Conservation (phyloP, 1,140 invertebrate genomes). For the Aleiodes sp. region DNA sequence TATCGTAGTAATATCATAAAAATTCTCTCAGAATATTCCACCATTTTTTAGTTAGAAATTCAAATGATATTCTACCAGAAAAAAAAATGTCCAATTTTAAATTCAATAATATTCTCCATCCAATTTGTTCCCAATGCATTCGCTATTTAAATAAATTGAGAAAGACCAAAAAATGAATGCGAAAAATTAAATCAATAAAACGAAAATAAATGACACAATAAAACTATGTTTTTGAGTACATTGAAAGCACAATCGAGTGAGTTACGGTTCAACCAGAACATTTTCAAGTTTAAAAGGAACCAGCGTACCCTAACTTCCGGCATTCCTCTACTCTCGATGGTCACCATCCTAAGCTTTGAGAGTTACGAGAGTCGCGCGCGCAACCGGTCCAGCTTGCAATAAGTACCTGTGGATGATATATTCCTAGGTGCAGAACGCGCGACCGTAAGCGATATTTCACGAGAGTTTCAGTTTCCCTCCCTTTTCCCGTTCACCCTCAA, state of each 20-base stretch:
- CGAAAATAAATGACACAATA: too few species aligned
- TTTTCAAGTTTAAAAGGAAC: background rate
- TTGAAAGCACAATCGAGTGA: constrained; percentile 10
- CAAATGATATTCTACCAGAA: too few species aligned
- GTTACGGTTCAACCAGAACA: background rate
- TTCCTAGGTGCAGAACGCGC: constrained; percentile 44
- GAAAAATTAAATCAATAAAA: background rate
- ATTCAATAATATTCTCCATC: too few species aligned
- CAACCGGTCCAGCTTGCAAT: constrained; percentile 29
- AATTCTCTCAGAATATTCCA: too few species aligned
- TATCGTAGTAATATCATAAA: too few species aligned
- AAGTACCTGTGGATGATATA: constrained; percentile 54
- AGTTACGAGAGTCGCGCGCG: constrained; percentile 6
- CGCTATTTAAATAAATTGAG: background rate
- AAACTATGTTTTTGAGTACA: background rate
- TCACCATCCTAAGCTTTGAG: background rate
- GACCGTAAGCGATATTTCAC: constrained; percentile 47
- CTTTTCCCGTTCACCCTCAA: constrained; percentile 14
- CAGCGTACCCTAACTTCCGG: background rate
- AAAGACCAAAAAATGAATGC: background rate
- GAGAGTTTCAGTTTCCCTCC: constrained; percentile 27
- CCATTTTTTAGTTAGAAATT: too few species aligned
- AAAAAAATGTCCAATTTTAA: too few species aligned
- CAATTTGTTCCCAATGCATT: too few species aligned
- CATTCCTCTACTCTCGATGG: constrained; percentile 17